Base-by-base conservation (phyloP, 2,797 vertebrate species). In the Labeo calbasu region DNA sequence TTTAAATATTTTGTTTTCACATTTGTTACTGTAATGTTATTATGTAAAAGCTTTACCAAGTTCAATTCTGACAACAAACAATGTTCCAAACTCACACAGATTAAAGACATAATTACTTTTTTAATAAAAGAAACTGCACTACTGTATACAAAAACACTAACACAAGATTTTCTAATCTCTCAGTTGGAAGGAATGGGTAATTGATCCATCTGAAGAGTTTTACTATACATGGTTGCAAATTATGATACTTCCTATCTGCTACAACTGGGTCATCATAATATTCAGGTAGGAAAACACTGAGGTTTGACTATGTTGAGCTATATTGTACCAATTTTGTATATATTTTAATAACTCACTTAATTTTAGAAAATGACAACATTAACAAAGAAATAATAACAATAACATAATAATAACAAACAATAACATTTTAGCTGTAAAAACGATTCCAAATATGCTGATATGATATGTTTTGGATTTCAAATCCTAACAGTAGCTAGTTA, bases 251-350 rank as follows among this genome's bases (percentile, higher is more conserved):
- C 97, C 97, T 40, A 79, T 98, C 59, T 91, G 97, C 84, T 99
- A 98, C 93, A 98, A 98, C 92, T 96, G 95, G 93, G 94, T 97
- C 53, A 92, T 97, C 88, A 91, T 97, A 71, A 94, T 99, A 87
- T 94, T 96, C 92, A 97, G 97, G 97, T 99, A 36, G 17, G 82
- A 75, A 17, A 68, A 63, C 13, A 70, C 11, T 36, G 10, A 32
- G 19, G 4, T 21, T 79, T 36, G 43, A 40, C 57, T 48, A 12
- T 57, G 28, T 15, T n/a, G 11, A 76, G 11, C 48, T 48, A 48
- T 13, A 48, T 7, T 28, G 59, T 46, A 46, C 43, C 43, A 46
- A 46, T 46, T 10, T 46, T 1, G 43, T 46, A 46, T 46, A 46
- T 46, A 43, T 43, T 43, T 43, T 21, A 21, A 61, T 61, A 19